Evolutionary conservation across 2,797 vertebrate species (phyloP).

Genomic region (Smutsia temminckii): DNA sequence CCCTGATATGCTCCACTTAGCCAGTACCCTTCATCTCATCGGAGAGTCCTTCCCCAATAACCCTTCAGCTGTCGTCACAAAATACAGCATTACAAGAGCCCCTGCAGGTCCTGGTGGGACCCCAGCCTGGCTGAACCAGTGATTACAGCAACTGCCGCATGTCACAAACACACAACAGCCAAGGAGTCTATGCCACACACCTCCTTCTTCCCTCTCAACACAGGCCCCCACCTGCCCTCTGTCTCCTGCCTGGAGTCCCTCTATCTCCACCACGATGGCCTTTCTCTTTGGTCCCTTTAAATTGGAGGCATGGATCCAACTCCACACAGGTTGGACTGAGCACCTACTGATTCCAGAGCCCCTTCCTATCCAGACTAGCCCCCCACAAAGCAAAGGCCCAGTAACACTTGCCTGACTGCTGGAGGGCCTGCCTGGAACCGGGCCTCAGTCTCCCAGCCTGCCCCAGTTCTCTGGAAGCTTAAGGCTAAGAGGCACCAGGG

Average conservation of each 20-base stretch:
- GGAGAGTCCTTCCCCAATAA: too few species aligned
- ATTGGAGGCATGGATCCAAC: neutral
- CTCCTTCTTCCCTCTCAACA: neutral
- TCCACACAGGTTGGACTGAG: neutral
- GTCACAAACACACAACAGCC: too few species aligned
- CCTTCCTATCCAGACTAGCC: too few species aligned
- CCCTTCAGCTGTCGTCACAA: neutral
- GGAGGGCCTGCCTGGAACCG: too few species aligned
- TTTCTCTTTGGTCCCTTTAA: neutral
- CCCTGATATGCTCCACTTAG: neutral
- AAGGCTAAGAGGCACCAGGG: neutral
- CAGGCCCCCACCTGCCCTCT: too few species aligned
- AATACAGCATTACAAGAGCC: neutral
- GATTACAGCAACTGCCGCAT: neutral
- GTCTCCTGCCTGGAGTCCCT: neutral
- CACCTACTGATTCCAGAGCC: neutral
- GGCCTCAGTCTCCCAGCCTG: too few species aligned
- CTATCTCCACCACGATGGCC: neutral
- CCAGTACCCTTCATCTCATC: neutral
- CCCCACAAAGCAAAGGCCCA: neutral
- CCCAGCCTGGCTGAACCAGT: too few species aligned
- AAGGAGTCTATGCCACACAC: rapidly evolving
- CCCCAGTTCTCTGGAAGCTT: neutral
- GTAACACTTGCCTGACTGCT: too few species aligned
- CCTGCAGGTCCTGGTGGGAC: too few species aligned